These are phyloP conservation scores for Hemiscyllium ocellatum DNA, from an alignment of 2,113 vertebrate genomes.

Conservation along the genomic window DNA sequence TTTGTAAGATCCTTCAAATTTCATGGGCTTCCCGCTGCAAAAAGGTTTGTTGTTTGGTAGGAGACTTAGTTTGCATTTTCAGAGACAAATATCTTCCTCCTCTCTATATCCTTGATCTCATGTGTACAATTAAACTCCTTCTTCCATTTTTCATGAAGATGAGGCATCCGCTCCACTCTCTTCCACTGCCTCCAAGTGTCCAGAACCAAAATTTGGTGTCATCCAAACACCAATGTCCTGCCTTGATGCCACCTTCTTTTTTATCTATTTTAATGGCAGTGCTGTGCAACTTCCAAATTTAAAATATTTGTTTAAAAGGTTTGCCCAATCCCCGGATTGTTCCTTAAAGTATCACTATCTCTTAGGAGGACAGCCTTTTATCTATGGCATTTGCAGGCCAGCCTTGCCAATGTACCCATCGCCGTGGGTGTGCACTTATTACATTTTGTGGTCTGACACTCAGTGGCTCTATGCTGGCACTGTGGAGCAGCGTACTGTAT, in stretches of 20 bases:
- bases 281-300: neutral
- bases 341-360: neutral
- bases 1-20: neutral
- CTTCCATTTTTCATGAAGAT: neutral
- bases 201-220: neutral
- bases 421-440: neutral
- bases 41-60: neutral
- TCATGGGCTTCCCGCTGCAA: neutral
- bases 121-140: neutral
- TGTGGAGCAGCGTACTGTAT: neutral
- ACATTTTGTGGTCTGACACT: neutral
- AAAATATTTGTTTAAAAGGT: neutral
- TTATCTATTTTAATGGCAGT: neutral
- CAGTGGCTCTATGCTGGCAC: neutral
- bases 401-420: neutral
- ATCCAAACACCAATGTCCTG: neutral
- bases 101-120: neutral
- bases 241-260: neutral
- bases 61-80: neutral
- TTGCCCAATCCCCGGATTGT: neutral
- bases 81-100: neutral
- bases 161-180: neutral
- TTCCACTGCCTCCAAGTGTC: neutral
- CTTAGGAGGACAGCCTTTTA: neutral
- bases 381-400: neutral